Percentiles rank a stretch among this genome's conserved stretches.
Evolutionary conservation across 2,888 invertebrate genomes (phyloP).

Genomic region (Pachliopta kotzebuea): DNA sequence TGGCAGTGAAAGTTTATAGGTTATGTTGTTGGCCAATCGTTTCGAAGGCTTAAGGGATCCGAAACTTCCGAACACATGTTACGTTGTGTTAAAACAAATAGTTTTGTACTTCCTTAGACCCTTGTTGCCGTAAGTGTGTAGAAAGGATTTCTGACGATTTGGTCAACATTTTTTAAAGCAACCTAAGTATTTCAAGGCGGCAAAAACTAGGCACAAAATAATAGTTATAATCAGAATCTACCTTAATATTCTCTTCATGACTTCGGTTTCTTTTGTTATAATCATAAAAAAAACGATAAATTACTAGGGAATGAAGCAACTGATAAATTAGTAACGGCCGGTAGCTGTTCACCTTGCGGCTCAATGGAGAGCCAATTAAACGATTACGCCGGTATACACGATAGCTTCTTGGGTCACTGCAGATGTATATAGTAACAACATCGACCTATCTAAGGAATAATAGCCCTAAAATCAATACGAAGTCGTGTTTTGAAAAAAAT

Average conservation of each 20-base stretch:
- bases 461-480: too few relatives aligned
- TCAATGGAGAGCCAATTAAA: slow-evolving; percentile 50
- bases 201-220: too few relatives aligned
- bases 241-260: too few relatives aligned
- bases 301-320: background rate
- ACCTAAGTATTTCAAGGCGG: too few relatives aligned
- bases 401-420: slow-evolving; percentile 25
- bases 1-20: slow-evolving; percentile 29
- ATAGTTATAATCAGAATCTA: too few relatives aligned
- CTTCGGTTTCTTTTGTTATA: background rate
- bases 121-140: slow-evolving; percentile 16
- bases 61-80: slow-evolving; percentile 28
- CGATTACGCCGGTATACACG: slow-evolving; percentile 36
- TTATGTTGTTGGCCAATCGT: slow-evolving; percentile 29
- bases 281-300: background rate
- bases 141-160: slow-evolving; percentile 8
- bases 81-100: slow-evolving; percentile 23
- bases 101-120: slow-evolving; percentile 15
- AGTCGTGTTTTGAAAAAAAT: too few relatives aligned
- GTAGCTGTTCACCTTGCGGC: slow-evolving; percentile 43
- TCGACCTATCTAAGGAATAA: too few relatives aligned
- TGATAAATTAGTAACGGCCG: background rate
- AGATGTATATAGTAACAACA: slow-evolving; percentile 18
- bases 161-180: background rate
- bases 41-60: slow-evolving; percentile 26